phyloP scores from a whole-genome alignment of 35 echinoderm and acorn worm species.

The Eucidaris tribuloides region DNA sequence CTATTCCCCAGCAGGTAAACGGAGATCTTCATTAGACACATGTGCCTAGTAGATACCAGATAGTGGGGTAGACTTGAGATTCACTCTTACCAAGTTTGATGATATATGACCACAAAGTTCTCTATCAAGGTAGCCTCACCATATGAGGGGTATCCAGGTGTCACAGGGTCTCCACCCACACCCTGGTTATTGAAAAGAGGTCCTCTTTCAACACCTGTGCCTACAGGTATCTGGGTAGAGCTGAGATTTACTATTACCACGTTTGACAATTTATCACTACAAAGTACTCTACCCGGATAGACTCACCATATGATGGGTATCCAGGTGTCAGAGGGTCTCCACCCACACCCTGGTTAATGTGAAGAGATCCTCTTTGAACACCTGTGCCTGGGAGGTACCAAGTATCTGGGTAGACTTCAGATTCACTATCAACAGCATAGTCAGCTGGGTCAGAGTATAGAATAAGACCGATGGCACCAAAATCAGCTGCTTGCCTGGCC shows the following conservation, averaged over 20 bases:
- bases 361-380: conserved; percentile 83
- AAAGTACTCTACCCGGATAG: too few species aligned
- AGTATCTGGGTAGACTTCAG: conserved; percentile 75
- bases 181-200: conserved; percentile 56
- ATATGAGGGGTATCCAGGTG: conserved; percentile 77
- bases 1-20: too few species aligned
- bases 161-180: conserved; percentile 71
- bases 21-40: too few species aligned
- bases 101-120: too few species aligned
- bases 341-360: conserved; percentile 25
- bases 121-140: too few species aligned
- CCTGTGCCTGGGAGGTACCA: conserved; percentile 89
- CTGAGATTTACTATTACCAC: conserved; percentile 16
- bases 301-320: conserved; percentile 79
- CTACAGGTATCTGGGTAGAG: conserved; percentile 91
- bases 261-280: too few species aligned
- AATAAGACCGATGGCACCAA: conserved; percentile 78
- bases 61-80: too few species aligned
- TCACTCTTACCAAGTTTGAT: too few species aligned
- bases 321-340: conserved; percentile 90
- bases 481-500: conserved; percentile 66
- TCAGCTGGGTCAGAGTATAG: conserved; percentile 95
- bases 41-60: too few species aligned
- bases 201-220: conserved; percentile 80
- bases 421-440: conserved; percentile 63